phyloP scores from a whole-genome alignment of 64 coral and sea anemone genomes.

The Astreopora myriophthalma region DNA sequence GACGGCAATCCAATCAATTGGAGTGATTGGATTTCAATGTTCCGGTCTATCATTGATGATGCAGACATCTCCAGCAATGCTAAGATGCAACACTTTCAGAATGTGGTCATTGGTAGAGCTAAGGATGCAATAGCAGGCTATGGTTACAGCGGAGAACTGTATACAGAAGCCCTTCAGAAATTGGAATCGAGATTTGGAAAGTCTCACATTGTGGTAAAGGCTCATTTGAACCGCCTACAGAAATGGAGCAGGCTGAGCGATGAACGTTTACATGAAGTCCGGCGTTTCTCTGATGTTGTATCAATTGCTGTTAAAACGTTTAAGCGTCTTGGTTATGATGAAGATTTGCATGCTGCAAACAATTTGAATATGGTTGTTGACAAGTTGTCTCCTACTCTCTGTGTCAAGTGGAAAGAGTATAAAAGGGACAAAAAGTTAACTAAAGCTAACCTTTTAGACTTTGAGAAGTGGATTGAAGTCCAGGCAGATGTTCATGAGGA shows the following conservation, averaged over 20 bases:
- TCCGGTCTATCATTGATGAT: not conserved
- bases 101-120: no score
- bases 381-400: not conserved
- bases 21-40: slow-evolving; percentile 35
- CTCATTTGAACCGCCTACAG: no score
- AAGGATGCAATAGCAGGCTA: not conserved
- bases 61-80: not conserved
- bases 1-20: no score
- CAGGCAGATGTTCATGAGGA: slow-evolving; percentile 28
- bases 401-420: slow-evolving; percentile 30
- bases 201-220: no score
- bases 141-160: no score
- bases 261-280: not conserved
- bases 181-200: slow-evolving; percentile 31
- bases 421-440: slow-evolving; percentile 15
- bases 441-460: slow-evolving; percentile 23
- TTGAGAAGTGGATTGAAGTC: slow-evolving; percentile 45
- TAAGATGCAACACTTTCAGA: not conserved
- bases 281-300: not conserved
- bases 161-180: no score
- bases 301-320: slow-evolving; percentile 17
- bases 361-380: no score
- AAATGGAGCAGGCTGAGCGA: not conserved
- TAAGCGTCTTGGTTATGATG: not conserved
- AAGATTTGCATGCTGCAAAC: no score